phyloP scores from a whole-genome alignment of 2,888 invertebrate genomes.

The Pristionchus arcanus region DNA sequence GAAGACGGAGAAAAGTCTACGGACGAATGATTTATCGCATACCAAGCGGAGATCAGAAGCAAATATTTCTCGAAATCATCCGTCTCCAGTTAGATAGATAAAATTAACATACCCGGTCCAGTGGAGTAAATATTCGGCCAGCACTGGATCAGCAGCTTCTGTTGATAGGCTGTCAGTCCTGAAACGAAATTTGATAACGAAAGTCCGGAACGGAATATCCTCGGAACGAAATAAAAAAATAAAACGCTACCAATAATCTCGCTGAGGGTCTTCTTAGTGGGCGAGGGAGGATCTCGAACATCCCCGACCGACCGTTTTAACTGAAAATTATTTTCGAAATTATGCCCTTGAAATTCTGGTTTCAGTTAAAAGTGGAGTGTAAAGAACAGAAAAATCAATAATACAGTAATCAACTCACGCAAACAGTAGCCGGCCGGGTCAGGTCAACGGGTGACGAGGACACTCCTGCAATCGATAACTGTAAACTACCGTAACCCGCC shows the following conservation, averaged over 20 bases:
- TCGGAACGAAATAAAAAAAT: neutral
- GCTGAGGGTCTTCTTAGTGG: constrained; percentile 56
- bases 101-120: constrained; percentile 60
- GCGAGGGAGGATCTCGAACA: constrained; percentile 62
- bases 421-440: constrained; percentile 39
- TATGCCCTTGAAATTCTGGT: neutral
- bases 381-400: neutral
- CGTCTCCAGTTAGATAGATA: no score
- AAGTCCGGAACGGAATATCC: neutral
- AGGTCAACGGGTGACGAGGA: neutral
- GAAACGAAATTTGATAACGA: neutral
- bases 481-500: neutral
- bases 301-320: constrained; percentile 66
- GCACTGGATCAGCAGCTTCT: constrained; percentile 70
- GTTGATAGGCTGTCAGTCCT: constrained; percentile 74
- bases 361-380: no score
- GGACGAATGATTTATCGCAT: neutral
- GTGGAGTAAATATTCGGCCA: constrained; percentile 77
- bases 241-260: constrained; percentile 56
- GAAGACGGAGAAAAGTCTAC: neutral
- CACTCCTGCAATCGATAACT: neutral
- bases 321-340: constrained; percentile 56
- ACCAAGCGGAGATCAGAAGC: neutral
- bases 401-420: neutral
- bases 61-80: no score